phyloP scores from a whole-genome alignment of 2,113 vertebrate species.

The Cheilinus undulatus region DNA sequence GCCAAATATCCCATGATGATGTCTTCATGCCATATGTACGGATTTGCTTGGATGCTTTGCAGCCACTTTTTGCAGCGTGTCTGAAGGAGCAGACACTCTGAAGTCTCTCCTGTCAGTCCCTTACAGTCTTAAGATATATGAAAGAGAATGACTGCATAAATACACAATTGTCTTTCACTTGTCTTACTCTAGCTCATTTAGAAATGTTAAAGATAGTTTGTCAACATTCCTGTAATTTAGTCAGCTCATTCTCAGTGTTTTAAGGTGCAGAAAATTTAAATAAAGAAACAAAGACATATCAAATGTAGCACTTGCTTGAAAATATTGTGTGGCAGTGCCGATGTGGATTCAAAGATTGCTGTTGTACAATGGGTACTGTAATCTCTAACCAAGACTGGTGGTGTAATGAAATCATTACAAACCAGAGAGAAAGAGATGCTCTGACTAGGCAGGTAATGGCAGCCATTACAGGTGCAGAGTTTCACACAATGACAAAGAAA shows the following conservation, averaged over 20 bases:
- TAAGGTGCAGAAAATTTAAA: slow-evolving; percentile 12
- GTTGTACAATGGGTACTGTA: slow-evolving; percentile 40
- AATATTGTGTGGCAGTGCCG: slow-evolving; percentile 31
- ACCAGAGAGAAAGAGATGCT: slow-evolving; percentile 45
- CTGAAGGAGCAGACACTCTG: slow-evolving; percentile 5
- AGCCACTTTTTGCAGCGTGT: slow-evolving; percentile 32
- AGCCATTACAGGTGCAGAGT: slow-evolving; percentile 72
- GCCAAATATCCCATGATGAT: slow-evolving; percentile 63
- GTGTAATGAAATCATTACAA: slow-evolving; percentile 49
- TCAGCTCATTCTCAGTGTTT: slow-evolving; percentile 28
- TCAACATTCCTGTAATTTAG: slow-evolving; percentile 40
- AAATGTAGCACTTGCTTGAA: slow-evolving; percentile 1
- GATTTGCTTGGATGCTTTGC: slow-evolving; percentile 44
- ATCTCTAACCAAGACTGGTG: slow-evolving; percentile 47
- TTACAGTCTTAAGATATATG: slow-evolving; percentile 20
- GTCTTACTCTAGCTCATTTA: slow-evolving; percentile 14
- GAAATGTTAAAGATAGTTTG: slow-evolving; percentile 23
- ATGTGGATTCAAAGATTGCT: slow-evolving; percentile 55
- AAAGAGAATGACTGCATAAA: slow-evolving; percentile 20
- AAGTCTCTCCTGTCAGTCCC: slow-evolving; percentile 35
- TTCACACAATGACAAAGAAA: slow-evolving; percentile 40
- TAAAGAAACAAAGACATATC: slow-evolving; percentile 23
- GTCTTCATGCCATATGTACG: slow-evolving; percentile 60
- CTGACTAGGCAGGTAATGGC: slow-evolving; percentile 70
- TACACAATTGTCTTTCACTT: slow-evolving; percentile 14